These are phyloP conservation scores for Abrostola triplasia DNA, from an alignment of 2,888 invertebrate species.

Conservation along the genomic window DNA sequence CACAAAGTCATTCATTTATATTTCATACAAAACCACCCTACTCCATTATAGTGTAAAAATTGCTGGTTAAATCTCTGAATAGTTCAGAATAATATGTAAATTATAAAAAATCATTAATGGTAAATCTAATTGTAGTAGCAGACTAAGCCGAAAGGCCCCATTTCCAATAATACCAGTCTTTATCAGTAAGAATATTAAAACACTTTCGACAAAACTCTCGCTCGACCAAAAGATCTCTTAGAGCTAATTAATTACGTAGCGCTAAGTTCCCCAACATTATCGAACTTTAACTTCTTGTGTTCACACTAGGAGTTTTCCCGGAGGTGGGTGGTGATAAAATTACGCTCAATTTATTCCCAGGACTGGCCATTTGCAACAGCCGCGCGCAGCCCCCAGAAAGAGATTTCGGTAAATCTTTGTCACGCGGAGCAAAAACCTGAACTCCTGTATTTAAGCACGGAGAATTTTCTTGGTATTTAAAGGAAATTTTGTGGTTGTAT, in stretches of 20 bases:
- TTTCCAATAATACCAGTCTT: too few species aligned
- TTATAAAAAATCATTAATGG: too few species aligned
- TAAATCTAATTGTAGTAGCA: too few species aligned
- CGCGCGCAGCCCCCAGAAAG: constrained; percentile 61
- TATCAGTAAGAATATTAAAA: background rate
- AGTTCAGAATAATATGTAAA: too few species aligned
- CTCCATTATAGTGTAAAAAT: too few species aligned
- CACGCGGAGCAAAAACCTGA: background rate
- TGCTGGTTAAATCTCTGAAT: too few species aligned
- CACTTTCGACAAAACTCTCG: background rate
- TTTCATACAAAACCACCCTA: too few species aligned
- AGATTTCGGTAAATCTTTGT: constrained; percentile 59
- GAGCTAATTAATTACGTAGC: constrained; percentile 29
- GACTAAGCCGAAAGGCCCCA: too few species aligned
- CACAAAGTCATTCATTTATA: too few species aligned
- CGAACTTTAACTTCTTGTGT: constrained; percentile 55
- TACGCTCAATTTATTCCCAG: constrained; percentile 74
- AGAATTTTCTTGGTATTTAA: too few species aligned
- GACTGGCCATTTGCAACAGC: constrained; percentile 77
- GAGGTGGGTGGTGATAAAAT: constrained; percentile 78
- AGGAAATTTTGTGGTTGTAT: constrained; percentile 19
- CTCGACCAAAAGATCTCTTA: background rate
- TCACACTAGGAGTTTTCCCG: constrained; percentile 61
- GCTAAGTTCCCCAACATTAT: constrained; percentile 52
- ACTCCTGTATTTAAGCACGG: background rate